Conservation (phyloP, 2,113 vertebrate genomes). For the Stegostoma tigrinum region DNA sequence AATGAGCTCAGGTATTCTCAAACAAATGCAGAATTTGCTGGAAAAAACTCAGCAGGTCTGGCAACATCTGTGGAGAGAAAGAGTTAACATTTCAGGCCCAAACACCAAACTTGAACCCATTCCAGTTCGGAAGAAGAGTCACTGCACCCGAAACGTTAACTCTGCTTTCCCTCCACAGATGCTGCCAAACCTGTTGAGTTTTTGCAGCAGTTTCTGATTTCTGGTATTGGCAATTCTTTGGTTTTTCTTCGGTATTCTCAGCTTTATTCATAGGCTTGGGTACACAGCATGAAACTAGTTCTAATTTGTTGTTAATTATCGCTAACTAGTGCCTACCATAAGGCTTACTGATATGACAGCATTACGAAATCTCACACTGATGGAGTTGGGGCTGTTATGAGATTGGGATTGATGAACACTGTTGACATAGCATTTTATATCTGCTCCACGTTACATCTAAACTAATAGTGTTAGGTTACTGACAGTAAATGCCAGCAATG, state of each 20-base stretch:
- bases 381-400: not conserved
- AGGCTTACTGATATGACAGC: not conserved
- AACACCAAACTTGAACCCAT: no score
- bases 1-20: not conserved
- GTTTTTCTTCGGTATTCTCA: no score
- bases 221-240: no score
- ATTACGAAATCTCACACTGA: not conserved
- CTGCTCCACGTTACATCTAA: not conserved
- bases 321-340: not conserved
- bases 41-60: no score
- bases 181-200: no score
- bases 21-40: no score
- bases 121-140: no score
- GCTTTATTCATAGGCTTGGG: not conserved
- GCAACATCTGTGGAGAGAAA: no score
- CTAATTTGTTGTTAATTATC: not conserved
- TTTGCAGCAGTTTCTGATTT: no score
- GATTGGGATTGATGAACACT: not conserved
- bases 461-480: not conserved
- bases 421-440: not conserved
- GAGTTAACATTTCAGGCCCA: no score
- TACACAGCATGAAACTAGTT: not conserved
- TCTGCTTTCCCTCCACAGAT: no score
- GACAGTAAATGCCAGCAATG: not conserved
- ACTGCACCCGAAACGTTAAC: no score